Evolutionary conservation across 92 coral and sea anemone species (phyloP), one percentile per base, ranked within the genome.

Genomic region (Palythoa caribaeorum): DNA sequence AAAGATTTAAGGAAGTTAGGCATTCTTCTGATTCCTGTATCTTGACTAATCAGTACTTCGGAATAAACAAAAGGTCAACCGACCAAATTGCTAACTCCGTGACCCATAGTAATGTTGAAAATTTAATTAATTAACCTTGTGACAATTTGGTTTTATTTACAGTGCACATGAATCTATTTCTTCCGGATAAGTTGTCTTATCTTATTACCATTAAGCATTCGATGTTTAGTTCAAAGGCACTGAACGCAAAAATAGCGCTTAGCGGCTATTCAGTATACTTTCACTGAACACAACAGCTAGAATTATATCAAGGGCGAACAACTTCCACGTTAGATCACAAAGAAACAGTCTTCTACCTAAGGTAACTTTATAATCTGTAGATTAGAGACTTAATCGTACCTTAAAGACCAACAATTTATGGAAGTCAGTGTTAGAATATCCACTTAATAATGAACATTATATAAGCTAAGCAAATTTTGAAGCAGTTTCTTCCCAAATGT

Each of bases 11-110:
- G 86, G 86, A 81, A 81, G 71, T 71, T 20, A 59, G 6, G 63
- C 38, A 81, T 81, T 81, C 86, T 81, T 81, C 66, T n/a, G 44
- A 65, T 81, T 81, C 86, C 86, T 81, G 76, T n/a, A 9, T 81
- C 60, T 9, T 81, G 54, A 40, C 66, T 71, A 65, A 81, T 66
- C 21, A 28, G 28, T 81, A 14, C 62, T 51, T 81, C 55, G 47
- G 40, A 19, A 19, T 19, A 81, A 81, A 8, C 76, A 68, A 65
- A 81, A 74, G 63, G 66, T 81, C 66, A 65, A 81, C 16, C 35
- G 21, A 28, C 16, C 35, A 48, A 28, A 2, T 15, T 6, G 59
- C 48, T 65, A 81, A 21, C 75, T 44, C 15, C 35, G 86, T 68
- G 86, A 81, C 86, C 86, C 66, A 28, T 28, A 28, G 9, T 63